Conservation (phyloP, 2,113 vertebrate genomes). For the Ranitomeya variabilis region DNA sequence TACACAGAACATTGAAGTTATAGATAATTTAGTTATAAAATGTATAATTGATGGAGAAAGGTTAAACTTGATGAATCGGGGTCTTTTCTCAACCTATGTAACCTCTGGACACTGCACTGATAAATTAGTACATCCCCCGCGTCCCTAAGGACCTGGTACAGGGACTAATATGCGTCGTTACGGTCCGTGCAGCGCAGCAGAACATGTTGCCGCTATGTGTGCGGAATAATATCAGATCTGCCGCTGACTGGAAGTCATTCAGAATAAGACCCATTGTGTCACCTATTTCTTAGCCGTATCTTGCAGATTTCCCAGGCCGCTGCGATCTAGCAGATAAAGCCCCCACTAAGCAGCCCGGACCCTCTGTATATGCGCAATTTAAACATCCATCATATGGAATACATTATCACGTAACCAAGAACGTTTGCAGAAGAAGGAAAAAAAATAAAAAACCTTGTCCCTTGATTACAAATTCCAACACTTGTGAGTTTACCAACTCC, state of each 20-base stretch:
- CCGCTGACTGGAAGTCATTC: background rate
- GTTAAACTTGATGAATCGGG: too few species aligned
- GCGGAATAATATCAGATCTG: background rate
- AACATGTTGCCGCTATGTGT: background rate
- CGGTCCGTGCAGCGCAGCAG: background rate
- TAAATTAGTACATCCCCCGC: background rate
- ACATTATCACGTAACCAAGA: slow-evolving; percentile 29
- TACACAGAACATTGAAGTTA: too few species aligned
- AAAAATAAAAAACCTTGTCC: background rate
- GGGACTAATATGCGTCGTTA: background rate
- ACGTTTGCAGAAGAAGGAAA: background rate
- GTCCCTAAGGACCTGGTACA: background rate
- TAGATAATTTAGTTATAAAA: too few species aligned
- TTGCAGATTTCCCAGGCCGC: background rate
- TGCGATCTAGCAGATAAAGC: background rate
- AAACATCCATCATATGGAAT: slow-evolving; percentile 6
- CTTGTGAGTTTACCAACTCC: slow-evolving; percentile 2
- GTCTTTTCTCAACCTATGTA: too few species aligned
- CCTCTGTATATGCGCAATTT: background rate
- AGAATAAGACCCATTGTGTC: background rate
- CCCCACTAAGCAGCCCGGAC: background rate
- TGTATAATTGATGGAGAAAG: too few species aligned
- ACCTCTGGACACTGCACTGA: background rate
- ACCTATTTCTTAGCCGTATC: background rate
- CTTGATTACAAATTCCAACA: slow-evolving; percentile 28